phyloP scores from a whole-genome alignment of 2,113 vertebrate genomes.

The Ranitomeya variabilis region DNA sequence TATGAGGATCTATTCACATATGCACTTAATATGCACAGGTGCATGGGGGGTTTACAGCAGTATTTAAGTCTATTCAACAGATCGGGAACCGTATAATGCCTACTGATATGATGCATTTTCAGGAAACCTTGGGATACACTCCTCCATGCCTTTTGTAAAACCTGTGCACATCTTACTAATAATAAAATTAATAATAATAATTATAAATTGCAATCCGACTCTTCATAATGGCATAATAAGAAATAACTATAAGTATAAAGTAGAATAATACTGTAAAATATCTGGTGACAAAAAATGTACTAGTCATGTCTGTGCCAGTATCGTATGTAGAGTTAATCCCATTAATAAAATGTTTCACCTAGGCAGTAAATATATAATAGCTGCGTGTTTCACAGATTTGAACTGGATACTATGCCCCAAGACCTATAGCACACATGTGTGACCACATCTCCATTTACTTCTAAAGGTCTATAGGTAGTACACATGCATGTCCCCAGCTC shows the following conservation, averaged over 20 bases:
- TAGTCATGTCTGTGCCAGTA: too few relatives aligned
- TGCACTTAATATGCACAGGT: background rate
- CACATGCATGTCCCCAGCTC: too few relatives aligned
- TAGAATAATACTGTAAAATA: too few relatives aligned
- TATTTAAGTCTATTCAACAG: background rate
- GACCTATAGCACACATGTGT: too few relatives aligned
- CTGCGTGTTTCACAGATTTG: too few relatives aligned
- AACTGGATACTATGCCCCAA: too few relatives aligned
- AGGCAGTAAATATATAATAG: too few relatives aligned
- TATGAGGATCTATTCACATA: background rate
- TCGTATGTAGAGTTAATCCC: too few relatives aligned
- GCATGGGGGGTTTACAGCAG: background rate
- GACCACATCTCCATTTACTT: too few relatives aligned
- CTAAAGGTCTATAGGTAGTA: too few relatives aligned
- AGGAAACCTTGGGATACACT: background rate
- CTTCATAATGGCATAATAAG: background rate
- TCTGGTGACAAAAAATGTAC: too few relatives aligned
- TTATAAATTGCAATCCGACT: background rate
- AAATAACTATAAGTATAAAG: background rate
- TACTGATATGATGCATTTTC: background rate
- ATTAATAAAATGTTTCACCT: too few relatives aligned
- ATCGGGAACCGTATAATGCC: background rate
- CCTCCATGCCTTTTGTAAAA: background rate
- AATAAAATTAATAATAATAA: background rate
- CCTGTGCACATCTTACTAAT: background rate